Percentiles rank a stretch among this genome's conserved stretches.
Evolutionary conservation across 2,888 invertebrate genomes (phyloP).

Genomic region (Drosophila tanythrix): DNA sequence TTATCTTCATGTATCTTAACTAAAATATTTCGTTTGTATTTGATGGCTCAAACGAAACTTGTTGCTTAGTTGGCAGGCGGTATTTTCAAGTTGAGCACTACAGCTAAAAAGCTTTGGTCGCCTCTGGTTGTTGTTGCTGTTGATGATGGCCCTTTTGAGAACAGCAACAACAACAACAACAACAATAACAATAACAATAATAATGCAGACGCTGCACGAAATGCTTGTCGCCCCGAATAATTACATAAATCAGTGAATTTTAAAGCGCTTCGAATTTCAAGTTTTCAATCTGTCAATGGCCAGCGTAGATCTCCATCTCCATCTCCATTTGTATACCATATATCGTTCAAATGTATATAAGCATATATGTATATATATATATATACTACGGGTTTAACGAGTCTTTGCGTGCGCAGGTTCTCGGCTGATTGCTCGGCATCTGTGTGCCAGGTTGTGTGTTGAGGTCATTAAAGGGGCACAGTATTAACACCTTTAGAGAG

Average conservation of each 20-base stretch:
- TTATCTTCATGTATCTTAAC: not conserved
- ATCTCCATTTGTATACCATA: not conserved
- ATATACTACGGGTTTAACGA: conserved; percentile 51
- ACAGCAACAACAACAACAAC: conserved; percentile 8
- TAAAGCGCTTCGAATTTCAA: conserved; percentile 80
- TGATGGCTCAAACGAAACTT: not conserved
- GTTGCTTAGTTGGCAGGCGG: not conserved
- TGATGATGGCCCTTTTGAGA: conserved; percentile 11
- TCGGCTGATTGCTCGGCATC: conserved; percentile 66
- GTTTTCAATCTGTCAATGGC: conserved; percentile 75
- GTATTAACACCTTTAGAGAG: conserved; percentile 61
- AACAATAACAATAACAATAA: conserved; percentile 19
- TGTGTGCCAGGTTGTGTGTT: conserved; percentile 1
- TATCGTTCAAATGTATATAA: conserved; percentile 1
- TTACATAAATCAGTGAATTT: conserved; percentile 82
- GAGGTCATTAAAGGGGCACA: conserved; percentile 41
- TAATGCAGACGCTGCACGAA: conserved; percentile 57
- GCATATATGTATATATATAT: conserved; percentile 7
- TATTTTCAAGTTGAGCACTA: conserved; percentile 16
- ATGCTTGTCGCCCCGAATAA: conserved; percentile 80
- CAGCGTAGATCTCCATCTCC: conserved; percentile 24
- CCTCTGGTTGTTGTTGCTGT: not conserved
- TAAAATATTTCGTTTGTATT: not conserved
- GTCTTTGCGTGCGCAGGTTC: conserved; percentile 66
- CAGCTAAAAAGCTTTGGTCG: not conserved